These are phyloP conservation scores for Remorina albescens DNA, from an alignment of 2,797 vertebrate species.

Conservation along the genomic window DNA sequence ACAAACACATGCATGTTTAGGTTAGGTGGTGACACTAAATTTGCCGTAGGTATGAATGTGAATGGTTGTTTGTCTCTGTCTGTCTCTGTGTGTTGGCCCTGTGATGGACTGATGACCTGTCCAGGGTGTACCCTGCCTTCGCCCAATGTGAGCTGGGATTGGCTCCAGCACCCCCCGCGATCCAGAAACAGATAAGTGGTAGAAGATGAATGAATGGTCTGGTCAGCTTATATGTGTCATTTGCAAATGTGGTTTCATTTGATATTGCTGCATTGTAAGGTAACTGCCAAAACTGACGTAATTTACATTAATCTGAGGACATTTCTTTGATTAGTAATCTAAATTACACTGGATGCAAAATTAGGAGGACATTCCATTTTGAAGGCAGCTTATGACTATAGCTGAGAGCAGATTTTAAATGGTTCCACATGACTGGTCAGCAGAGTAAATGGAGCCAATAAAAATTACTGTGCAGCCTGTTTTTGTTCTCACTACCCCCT, in stretches of 20 bases:
- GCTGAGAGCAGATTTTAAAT: constrained; percentile 80
- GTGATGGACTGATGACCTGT: no score
- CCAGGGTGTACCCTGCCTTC: no score
- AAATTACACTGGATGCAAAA: constrained; percentile 64
- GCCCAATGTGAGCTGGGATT: no score
- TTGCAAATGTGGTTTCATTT: constrained; percentile 29
- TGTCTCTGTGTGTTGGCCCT: no score
- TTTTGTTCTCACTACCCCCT: constrained; percentile 19
- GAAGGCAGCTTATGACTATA: constrained; percentile 70
- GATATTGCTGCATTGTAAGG: constrained; percentile 37
- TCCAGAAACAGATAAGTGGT: no score
- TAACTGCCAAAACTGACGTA: constrained; percentile 39
- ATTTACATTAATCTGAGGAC: constrained; percentile 52
- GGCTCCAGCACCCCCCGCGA: no score
- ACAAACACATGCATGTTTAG: no score
- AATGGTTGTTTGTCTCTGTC: no score
- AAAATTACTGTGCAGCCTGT: constrained; percentile 65
- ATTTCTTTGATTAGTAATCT: constrained; percentile 41
- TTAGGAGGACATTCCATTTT: constrained; percentile 69
- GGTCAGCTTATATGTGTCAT: constrained; percentile 20
- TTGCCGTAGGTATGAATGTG: no score
- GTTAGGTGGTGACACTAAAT: no score
- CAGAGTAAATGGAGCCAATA: constrained; percentile 65
- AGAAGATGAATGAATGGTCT: no score
- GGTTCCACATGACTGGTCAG: constrained; percentile 69